Base-by-base conservation (phyloP, 1,140 invertebrate genomes). In the Ostrea denselamellosa region DNA sequence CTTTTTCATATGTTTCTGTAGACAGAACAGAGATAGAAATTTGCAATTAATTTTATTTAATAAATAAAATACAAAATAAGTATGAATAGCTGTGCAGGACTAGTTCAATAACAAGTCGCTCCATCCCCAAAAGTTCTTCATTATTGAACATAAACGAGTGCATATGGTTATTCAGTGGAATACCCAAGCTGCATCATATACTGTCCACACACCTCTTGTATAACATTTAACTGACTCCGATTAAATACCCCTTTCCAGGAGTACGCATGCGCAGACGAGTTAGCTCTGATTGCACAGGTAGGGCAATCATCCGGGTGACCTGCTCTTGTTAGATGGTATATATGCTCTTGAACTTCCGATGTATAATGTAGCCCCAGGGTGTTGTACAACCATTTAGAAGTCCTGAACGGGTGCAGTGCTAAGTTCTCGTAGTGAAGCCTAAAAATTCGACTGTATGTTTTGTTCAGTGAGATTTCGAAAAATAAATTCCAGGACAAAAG, bases 311-410 rank as follows among this genome's bases (percentile, higher is more conserved):
- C 25, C 28, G 8, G 68, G 22, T 28, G 14, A 10, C 68, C 68
- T 77, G 68, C 68, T 34, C 22, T 77, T 28, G 68, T 77, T 77
- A 77, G 28, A 77, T 77, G 68, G 28, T 77, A 25, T 34, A 77
- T 25, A 77, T 77, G 25, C 8, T 22, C 25, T 10, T 77, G 25
- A 9, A 77, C 68, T 28, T 77, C 68, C 14, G 68, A 34, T 10
- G 68, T 77, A 12, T 77, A 77, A 25, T 12, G 9, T 28, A 77
- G 28, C 28, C 68, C 68, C 28, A 77, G 14, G 4, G 25, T 28
- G 28, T 28, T 77, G 10, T 77, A 77, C 8, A 77, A 17, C 68
- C 68, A 77, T 25, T 77, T 77, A 28, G 68, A 34, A 7, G 68
- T 77, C 17, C 28, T 77, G 25, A 77, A 77, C 25, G 68, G 68